Evolutionary conservation across 1,140 invertebrate species (phyloP), one percentile per base, ranked within the genome.

Genomic region (Pseudobourletiella spinata): DNA sequence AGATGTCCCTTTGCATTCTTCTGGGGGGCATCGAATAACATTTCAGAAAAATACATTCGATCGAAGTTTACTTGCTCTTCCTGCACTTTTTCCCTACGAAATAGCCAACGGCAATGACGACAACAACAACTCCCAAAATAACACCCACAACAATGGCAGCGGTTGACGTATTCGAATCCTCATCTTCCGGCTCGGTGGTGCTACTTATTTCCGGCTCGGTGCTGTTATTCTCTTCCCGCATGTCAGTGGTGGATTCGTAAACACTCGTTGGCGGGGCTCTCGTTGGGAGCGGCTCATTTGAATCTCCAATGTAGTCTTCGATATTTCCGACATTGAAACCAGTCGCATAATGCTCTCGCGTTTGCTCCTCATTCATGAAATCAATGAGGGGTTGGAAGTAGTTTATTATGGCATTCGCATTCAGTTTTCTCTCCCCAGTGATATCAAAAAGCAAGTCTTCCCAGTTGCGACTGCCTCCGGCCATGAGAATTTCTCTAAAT

Each of bases 381-480:
- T 61, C 50, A 15, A n/a, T 42, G 1, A 70, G 42, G 0, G 94
- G 94, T 20, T 84, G 78, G 80, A 97, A 98, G 75, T 94, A 98
- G 71, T 95, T 87, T 46, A 90, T 75, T 15, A 98, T 74, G 0
- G 94, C 88, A 28, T 79, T 79, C n/a, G 90, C 87, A 72, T 87
- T 86, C 46, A 97, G 77, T 46, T 84, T 79, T 25, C 67, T 42
- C 8, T 61, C 66, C 11, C 89, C 89, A 1, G 86, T 89, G 0
- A 89, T 81, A 63, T 86, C 83, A 65, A 85, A 80, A 43, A 98
- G 78, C 0, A 86, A 83, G 63, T 93, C 85, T 56, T 84, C 83
- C 94, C 94, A 97, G 0, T 88, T 86, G 61, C 82, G 77, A 1
- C 90, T 92, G 1, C 85, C 85, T 2, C 95, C 95, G 64, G 86